These are phyloP conservation scores for Microtus oregoni DNA, from an alignment of 2,113 vertebrate genomes.

Conservation along the genomic window DNA sequence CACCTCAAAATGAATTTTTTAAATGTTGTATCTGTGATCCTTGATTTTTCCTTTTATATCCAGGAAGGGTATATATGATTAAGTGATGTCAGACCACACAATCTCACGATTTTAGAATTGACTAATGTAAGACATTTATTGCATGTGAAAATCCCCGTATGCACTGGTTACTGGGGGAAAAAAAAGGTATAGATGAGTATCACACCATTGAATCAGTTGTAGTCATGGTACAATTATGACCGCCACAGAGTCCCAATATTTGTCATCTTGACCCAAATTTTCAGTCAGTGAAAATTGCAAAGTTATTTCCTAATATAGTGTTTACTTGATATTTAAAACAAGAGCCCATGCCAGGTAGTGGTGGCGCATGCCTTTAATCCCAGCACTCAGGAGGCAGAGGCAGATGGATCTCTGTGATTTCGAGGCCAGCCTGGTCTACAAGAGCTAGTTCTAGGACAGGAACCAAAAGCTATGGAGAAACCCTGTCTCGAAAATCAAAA, in stretches of 20 bases:
- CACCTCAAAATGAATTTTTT: neutral
- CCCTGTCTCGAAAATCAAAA: too few species aligned
- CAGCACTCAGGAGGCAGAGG: too few species aligned
- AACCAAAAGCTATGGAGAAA: too few species aligned
- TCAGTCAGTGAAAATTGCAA: neutral
- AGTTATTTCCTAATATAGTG: neutral
- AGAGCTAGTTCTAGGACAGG: too few species aligned
- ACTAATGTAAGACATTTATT: neutral
- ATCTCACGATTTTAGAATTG: neutral
- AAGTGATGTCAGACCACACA: neutral
- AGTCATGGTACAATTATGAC: neutral
- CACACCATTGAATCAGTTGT: neutral
- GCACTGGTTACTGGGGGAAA: neutral
- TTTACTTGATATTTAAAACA: neutral
- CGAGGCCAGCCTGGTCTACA: too few species aligned
- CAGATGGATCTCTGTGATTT: too few species aligned
- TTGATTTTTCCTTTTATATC: neutral
- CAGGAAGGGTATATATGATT: neutral
- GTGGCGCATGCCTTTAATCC: too few species aligned
- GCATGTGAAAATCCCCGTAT: neutral
- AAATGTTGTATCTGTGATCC: neutral
- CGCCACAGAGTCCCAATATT: rapidly evolving
- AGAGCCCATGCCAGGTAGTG: neutral
- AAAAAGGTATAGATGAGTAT: too few species aligned
- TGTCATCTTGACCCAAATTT: neutral